These are phyloP conservation scores for Dryoscopus gambensis DNA, from an alignment of 2,113 vertebrate species.

Conservation along the genomic window DNA sequence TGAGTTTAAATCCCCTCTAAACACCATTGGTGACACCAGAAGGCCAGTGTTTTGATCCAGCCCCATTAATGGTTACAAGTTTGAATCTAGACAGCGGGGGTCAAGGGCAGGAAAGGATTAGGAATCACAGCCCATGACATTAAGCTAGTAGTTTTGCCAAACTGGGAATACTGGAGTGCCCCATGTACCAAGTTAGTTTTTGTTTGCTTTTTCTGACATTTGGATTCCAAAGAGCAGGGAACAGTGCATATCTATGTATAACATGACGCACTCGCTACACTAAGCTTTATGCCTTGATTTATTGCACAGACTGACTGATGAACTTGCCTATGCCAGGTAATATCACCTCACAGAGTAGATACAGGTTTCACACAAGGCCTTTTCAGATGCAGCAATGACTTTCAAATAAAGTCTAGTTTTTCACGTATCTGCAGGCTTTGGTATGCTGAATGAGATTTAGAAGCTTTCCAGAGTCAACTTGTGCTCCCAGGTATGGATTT, in stretches of 20 bases:
- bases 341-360: not conserved
- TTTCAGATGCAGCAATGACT: not conserved
- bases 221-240: constrained; percentile 6
- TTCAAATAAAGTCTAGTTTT: not conserved
- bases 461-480: not conserved
- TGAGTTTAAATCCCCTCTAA: constrained; percentile 79
- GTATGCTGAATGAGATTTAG: not conserved
- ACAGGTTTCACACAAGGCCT: not conserved
- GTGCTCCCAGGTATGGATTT: not conserved
- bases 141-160: constrained; percentile 65
- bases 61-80: constrained; percentile 77
- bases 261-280: not conserved
- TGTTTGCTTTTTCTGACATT: constrained; percentile 42
- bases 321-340: not conserved
- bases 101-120: constrained; percentile 81
- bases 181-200: not conserved
- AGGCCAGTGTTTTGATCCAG: constrained; percentile 71
- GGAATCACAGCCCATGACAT: constrained; percentile 71
- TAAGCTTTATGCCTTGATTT: not conserved
- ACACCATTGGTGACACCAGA: constrained; percentile 72
- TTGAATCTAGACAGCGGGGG: constrained; percentile 74
- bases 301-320: not conserved
- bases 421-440: not conserved
- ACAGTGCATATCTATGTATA: not conserved
- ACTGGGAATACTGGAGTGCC: constrained; percentile 55